Evolutionary conservation across 2,113 vertebrate species (phyloP).

Genomic region (Sapajus apella): DNA sequence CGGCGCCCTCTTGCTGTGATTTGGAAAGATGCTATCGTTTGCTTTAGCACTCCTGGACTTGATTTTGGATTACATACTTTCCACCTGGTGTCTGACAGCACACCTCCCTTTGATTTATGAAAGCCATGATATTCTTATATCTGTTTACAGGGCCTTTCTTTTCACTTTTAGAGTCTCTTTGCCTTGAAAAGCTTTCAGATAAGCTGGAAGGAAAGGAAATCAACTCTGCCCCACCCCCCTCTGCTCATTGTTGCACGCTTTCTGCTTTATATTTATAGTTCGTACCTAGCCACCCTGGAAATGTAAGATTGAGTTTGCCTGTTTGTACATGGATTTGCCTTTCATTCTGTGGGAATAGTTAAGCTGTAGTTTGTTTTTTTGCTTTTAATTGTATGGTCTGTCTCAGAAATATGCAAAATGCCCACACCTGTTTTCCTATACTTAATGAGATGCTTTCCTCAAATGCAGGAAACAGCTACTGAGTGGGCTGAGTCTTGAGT

Average conservation of each 20-base stretch:
- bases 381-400: slow-evolving; percentile 27
- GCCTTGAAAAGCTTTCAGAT: slow-evolving; percentile 56
- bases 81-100: slow-evolving; percentile 36
- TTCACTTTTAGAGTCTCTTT: background rate
- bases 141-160: slow-evolving; percentile 30
- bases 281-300: background rate
- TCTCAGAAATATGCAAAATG: slow-evolving; percentile 7
- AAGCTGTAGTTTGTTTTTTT: background rate
- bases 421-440: slow-evolving; percentile 23
- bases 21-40: slow-evolving; percentile 10
- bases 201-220: background rate
- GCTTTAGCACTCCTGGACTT: slow-evolving; percentile 31
- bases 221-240: background rate
- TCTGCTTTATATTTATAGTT: background rate
- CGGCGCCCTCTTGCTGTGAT: background rate
- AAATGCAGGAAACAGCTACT: slow-evolving; percentile 33
- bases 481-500: background rate
- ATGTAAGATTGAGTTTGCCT: background rate
- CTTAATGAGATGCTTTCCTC: background rate
- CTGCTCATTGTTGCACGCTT: background rate
- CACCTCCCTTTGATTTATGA: background rate
- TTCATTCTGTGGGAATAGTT: background rate
- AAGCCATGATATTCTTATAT: background rate
- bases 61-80: slow-evolving; percentile 4
- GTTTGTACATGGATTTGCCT: background rate